Conservation (phyloP, 2,888 invertebrate genomes). For the Himalopsyche japonica region DNA sequence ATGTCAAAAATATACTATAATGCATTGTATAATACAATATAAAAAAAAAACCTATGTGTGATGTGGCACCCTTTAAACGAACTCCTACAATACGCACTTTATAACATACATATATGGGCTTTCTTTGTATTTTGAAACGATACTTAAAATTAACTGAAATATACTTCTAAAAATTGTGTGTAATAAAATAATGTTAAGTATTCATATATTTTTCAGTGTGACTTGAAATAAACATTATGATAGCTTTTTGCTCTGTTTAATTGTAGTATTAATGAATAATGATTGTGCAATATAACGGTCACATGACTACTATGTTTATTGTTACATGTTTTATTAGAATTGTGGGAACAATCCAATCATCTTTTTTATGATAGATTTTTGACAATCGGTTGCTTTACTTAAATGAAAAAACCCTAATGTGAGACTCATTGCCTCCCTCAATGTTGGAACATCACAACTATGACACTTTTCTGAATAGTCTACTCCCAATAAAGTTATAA, state of each 20-base stretch:
- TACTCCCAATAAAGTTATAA: too few species aligned
- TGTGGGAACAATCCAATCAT: too few species aligned
- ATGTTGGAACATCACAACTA: too few species aligned
- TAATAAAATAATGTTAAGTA: neutral
- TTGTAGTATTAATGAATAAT: neutral
- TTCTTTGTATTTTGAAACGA: neutral
- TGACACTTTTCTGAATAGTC: too few species aligned
- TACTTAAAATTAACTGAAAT: neutral
- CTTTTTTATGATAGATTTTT: too few species aligned
- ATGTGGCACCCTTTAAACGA: neutral
- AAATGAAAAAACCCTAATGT: too few species aligned
- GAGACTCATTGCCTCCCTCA: too few species aligned
- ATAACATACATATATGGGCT: constrained; percentile 2
- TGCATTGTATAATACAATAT: too few species aligned
- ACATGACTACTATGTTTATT: neutral
- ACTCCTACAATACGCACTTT: neutral
- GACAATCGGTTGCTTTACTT: too few species aligned
- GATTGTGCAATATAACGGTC: neutral
- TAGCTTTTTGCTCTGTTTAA: neutral
- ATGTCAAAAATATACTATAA: too few species aligned
- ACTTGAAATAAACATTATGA: neutral
- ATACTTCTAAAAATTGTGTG: constrained; percentile 1
- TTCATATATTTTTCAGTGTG: constrained; percentile 2
- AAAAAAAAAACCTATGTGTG: neutral
- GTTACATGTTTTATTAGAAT: too few species aligned